These are phyloP conservation scores for Frankliniella intonsa DNA, from an alignment of 2,888 invertebrate genomes.

Conservation along the genomic window DNA sequence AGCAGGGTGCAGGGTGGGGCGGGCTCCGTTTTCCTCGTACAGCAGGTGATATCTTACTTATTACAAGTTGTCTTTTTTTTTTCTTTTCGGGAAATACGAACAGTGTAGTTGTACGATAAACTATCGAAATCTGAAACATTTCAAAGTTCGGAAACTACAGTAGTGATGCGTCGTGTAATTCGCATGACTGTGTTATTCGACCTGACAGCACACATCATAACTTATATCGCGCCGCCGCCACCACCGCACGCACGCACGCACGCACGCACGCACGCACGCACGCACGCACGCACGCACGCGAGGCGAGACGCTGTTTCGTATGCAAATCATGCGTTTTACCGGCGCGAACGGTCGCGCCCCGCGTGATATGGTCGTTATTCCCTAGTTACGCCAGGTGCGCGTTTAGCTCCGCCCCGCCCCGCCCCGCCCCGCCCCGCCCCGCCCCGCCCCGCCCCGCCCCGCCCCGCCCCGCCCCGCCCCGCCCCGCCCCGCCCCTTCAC, in stretches of 20 bases:
- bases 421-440: background rate
- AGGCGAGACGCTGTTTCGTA: background rate
- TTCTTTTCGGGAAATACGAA: background rate
- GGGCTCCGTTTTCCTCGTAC: too few relatives aligned
- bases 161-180: too few relatives aligned
- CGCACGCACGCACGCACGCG: background rate
- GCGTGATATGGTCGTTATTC: too few relatives aligned
- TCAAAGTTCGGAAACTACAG: too few relatives aligned
- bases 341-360: background rate
- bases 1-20: too few relatives aligned
- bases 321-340: background rate
- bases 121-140: too few relatives aligned
- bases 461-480: background rate
- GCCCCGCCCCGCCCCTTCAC: background rate
- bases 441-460: background rate
- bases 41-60: too few relatives aligned
- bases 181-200: too few relatives aligned
- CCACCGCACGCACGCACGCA: background rate
- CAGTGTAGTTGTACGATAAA: too few relatives aligned
- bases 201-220: too few relatives aligned
- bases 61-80: background rate
- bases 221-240: too few relatives aligned
- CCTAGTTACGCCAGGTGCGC: background rate
- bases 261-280: background rate
- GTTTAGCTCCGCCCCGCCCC: background rate